Evolutionary conservation across 2,888 invertebrate genomes (phyloP).

Genomic region (Monoplex corrugatus): DNA sequence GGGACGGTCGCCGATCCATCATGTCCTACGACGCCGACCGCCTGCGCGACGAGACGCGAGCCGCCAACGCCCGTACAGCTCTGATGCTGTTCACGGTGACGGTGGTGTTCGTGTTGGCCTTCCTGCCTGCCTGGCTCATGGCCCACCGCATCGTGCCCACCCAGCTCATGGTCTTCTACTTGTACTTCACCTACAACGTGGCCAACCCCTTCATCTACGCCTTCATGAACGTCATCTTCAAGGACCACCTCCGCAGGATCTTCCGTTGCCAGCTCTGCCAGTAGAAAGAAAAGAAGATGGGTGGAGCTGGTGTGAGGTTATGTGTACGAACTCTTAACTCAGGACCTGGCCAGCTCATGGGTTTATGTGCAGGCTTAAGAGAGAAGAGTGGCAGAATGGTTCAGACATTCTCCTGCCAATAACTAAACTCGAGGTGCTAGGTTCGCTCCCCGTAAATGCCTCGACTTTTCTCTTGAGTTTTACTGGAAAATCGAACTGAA

Average conservation of each 20-base stretch:
- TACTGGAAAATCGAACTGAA: too few species aligned
- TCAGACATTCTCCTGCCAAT: too few species aligned
- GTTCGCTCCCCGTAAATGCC: neutral
- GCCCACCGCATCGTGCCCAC: constrained; percentile 70
- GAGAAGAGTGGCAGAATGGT: neutral
- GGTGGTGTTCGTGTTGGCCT: constrained; percentile 79
- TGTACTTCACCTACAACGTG: constrained; percentile 81
- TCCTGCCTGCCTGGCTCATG: constrained; percentile 80
- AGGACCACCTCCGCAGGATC: constrained; percentile 69
- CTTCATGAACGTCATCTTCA: constrained; percentile 80
- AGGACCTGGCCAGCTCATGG: neutral
- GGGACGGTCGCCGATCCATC: constrained; percentile 10
- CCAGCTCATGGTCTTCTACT: constrained; percentile 77
- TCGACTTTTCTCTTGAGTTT: too few species aligned
- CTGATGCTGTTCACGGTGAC: constrained; percentile 81
- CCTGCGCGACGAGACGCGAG: constrained; percentile 67
- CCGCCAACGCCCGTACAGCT: constrained; percentile 80
- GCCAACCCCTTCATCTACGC: constrained; percentile 81
- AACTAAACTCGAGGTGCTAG: neutral
- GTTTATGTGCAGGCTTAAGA: neutral
- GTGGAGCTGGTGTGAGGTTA: neutral
- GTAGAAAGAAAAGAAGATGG: neutral
- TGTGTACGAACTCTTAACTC: neutral
- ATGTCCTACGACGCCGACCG: constrained; percentile 55
- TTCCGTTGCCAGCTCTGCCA: constrained; percentile 53